These are phyloP conservation scores for Disparrhopalites patrizii DNA, from an alignment of 2,888 invertebrate genomes.

Conservation along the genomic window DNA sequence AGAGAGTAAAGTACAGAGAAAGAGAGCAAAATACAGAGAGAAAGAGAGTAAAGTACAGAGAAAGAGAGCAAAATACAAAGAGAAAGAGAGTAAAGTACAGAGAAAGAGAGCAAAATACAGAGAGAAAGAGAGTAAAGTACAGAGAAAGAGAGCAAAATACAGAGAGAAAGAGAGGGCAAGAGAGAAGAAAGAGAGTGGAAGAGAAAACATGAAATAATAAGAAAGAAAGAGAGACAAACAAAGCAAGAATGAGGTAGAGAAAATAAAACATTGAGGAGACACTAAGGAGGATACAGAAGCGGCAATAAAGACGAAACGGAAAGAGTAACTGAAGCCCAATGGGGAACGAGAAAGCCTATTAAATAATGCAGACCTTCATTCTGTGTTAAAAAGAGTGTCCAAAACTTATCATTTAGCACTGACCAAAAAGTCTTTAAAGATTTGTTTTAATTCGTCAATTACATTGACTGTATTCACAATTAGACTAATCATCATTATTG, in stretches of 20 bases:
- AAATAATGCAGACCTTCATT: too few relatives aligned
- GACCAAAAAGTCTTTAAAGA: too few relatives aligned
- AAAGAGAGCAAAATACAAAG: neutral
- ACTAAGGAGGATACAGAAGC: neutral
- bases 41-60: neutral
- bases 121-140: neutral
- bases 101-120: neutral
- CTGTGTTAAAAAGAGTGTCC: too few relatives aligned
- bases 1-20: too few relatives aligned
- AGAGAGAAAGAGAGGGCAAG: neutral
- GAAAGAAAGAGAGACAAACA: neutral
- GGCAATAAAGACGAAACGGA: too few relatives aligned
- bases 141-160: neutral
- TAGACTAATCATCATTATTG: too few relatives aligned
- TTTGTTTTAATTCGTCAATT: too few relatives aligned
- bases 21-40: neutral
- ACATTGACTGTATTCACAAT: too few relatives aligned
- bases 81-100: neutral
- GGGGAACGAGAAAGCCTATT: too few relatives aligned
- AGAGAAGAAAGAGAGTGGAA: neutral
- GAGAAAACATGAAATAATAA: neutral
- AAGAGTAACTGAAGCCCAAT: too few relatives aligned
- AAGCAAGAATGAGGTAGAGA: neutral
- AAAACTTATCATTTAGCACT: too few relatives aligned
- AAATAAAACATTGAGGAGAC: neutral